phyloP scores from a whole-genome alignment of 2,797 vertebrate species.

The Antrozous pallidus region DNA sequence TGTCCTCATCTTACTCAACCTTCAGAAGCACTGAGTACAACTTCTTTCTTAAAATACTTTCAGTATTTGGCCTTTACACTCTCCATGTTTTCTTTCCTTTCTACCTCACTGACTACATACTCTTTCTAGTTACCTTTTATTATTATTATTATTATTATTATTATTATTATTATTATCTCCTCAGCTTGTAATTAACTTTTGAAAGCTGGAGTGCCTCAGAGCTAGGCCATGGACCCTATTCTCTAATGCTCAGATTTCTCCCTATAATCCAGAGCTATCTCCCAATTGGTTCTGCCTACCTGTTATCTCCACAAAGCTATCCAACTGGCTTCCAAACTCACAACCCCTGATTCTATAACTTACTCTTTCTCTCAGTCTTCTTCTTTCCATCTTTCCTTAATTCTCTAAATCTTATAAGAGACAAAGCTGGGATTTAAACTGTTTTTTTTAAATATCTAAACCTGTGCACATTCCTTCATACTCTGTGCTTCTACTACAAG shows the following conservation, averaged over 20 bases:
- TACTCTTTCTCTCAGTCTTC: neutral
- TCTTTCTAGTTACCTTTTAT: neutral
- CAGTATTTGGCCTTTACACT: neutral
- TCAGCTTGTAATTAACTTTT: neutral
- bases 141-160: neutral
- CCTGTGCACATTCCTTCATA: neutral
- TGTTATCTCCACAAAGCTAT: neutral
- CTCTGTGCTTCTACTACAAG: neutral
- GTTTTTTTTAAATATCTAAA: neutral
- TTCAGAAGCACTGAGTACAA: neutral
- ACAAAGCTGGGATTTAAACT: neutral
- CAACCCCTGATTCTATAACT: neutral
- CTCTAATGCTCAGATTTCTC: neutral
- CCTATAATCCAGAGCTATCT: neutral
- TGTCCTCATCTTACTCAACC: neutral
- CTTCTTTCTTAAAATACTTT: neutral
- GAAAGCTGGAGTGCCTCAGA: neutral
- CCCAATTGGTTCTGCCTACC: neutral
- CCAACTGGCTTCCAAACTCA: neutral
- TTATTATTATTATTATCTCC: neutral
- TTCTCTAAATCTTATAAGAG: neutral
- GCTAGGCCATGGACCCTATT: neutral
- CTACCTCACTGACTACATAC: neutral
- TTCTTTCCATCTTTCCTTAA: neutral
- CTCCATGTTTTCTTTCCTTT: neutral